Evolutionary conservation across 1,140 invertebrate species (phyloP).

Genomic region (Pseudoatta argentina): DNA sequence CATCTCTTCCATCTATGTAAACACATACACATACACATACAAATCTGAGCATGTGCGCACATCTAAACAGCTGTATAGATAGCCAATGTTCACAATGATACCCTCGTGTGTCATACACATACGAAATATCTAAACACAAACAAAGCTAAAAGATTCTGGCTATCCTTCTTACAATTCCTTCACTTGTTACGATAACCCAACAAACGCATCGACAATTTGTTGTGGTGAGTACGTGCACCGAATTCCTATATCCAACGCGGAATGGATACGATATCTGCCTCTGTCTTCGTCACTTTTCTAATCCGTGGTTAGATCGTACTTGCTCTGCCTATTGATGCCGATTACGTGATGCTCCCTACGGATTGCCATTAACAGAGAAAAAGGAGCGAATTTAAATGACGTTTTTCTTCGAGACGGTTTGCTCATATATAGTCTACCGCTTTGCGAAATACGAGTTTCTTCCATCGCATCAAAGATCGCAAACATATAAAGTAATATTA

Average conservation of each 20-base stretch:
- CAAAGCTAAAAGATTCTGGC: constrained; percentile 16
- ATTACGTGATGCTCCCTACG: constrained; percentile 60
- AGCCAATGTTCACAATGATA: constrained; percentile 10
- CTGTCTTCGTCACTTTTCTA: constrained; percentile 66
- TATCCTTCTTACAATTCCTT: constrained; percentile 36
- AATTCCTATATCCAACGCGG: constrained; percentile 53
- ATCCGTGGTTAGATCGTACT: constrained; percentile 61
- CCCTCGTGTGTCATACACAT: neutral
- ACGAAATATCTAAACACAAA: constrained; percentile 17
- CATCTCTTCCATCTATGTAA: neutral
- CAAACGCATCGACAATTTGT: constrained; percentile 62
- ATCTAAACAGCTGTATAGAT: constrained; percentile 2
- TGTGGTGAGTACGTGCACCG: constrained; percentile 72
- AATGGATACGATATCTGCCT: constrained; percentile 60
- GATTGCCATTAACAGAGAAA: constrained; percentile 65
- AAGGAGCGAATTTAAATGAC: constrained; percentile 50
- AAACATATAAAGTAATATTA: neutral
- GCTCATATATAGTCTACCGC: neutral
- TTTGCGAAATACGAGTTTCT: neutral
- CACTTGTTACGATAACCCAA: constrained; percentile 45
- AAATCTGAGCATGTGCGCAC: constrained; percentile 4
- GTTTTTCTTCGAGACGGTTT: neutral
- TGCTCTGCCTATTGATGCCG: constrained; percentile 67
- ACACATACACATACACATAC: neutral
- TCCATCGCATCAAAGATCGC: neutral